Evolutionary conservation across 1,140 invertebrate genomes (phyloP).

Genomic region (Drosophila pruinosa): DNA sequence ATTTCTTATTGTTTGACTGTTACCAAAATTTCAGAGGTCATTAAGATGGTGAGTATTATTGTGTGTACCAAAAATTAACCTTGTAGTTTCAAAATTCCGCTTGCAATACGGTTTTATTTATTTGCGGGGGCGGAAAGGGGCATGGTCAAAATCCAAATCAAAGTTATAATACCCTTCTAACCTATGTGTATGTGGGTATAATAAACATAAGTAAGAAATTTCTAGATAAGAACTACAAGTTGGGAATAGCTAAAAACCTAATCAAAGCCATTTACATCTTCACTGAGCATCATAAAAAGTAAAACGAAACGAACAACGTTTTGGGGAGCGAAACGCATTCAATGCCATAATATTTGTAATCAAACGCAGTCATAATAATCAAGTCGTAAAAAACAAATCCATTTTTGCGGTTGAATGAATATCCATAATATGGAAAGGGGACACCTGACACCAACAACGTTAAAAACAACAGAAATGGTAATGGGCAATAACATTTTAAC

Average conservation of each 20-base stretch:
- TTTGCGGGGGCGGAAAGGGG: too few relatives aligned
- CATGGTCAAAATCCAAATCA: too few relatives aligned
- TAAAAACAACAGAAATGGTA: constrained; percentile 78
- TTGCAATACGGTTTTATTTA: too few relatives aligned
- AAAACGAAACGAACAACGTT: constrained; percentile 20
- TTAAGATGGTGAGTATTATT: too few relatives aligned
- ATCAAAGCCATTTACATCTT: constrained; percentile 66
- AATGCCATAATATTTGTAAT: constrained; percentile 72
- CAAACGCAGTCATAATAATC: constrained; percentile 81
- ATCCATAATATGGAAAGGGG: constrained; percentile 10
- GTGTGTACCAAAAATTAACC: too few relatives aligned
- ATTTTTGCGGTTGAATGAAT: constrained; percentile 75
- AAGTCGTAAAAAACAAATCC: constrained; percentile 81
- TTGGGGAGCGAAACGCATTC: constrained; percentile 25
- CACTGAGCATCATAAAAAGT: constrained; percentile 48
- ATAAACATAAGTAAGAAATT: constrained; percentile 73
- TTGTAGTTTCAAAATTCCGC: background rate
- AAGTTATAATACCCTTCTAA: too few relatives aligned
- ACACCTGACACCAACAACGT: constrained; percentile 16
- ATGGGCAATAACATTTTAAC: constrained; percentile 63
- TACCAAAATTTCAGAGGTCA: too few relatives aligned
- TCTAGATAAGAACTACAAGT: constrained; percentile 33
- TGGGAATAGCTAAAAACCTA: constrained; percentile 20
- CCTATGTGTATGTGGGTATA: too few relatives aligned
- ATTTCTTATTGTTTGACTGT: too few relatives aligned